Base-by-base conservation (phyloP, 2,113 vertebrate species). In the Aepyceros melampus region DNA sequence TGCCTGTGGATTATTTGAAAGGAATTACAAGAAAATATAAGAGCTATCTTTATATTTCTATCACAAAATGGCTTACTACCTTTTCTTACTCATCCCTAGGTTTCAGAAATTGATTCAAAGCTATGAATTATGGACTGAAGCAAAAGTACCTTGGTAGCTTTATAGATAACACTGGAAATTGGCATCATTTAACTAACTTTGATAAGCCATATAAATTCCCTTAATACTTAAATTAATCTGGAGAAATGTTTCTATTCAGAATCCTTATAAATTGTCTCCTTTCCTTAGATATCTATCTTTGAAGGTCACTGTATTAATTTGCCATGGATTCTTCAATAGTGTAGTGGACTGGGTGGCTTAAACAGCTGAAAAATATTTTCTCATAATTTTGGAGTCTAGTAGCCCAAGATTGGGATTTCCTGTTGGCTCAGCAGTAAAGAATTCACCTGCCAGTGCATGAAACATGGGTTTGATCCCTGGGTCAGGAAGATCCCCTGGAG, bases 41-140 rank as follows among this genome's bases (percentile, higher is more conserved):
- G 36, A 90, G 15, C 33, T 31, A 15, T n/a, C n/a, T 90, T 81
- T 16, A 45, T 51, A 56, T 56, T 87, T 64, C 27, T 78, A 45
- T 45, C 47, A 17, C 14, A 83, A 91, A 87, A 84, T 40, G 29
- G 9, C 45, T 23, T 74, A 43, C 12, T 87, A 51, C 11, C 0
- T 74, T 78, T 51, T 12, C 55, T 87, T 83, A 36, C 43, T 71
- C 31, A 92, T 91, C 27, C 12, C 10, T n/a, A 19, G 56, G 15
- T 86, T 95, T 86, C 79, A 91, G n/a, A 90, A 90, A 74, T 13
- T 51, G 58, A 51, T 62, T 95, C 43, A 89, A 92, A 97, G 36
- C 19, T 86, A 53, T 40, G 29, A 85, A 92, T 89, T 55, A 85
- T 19, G 85, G 51, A 79, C 6, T 45, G 43, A 53, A 33, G 23